Conservation (phyloP, 2,797 vertebrate species). For the Sebastes alutus region DNA sequence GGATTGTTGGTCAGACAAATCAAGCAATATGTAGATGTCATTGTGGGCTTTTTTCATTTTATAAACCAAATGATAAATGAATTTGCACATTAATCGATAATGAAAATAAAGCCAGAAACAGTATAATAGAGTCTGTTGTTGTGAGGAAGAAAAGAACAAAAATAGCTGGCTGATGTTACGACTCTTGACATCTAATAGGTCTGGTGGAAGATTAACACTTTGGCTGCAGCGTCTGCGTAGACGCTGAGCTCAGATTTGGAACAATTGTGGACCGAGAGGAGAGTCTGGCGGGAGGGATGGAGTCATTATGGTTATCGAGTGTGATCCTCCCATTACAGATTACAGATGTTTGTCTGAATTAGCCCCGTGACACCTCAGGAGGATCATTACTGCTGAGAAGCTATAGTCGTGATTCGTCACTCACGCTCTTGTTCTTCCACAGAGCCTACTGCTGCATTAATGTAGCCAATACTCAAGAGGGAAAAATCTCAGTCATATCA, state of each 20-base stretch:
- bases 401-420: slow-evolving; percentile 16
- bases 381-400: slow-evolving; percentile 39
- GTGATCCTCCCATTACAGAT: slow-evolving; percentile 33
- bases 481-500: neutral
- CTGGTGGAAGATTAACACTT: slow-evolving; percentile 4
- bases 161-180: slow-evolving; percentile 5
- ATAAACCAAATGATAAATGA: neutral
- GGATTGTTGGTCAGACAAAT: neutral
- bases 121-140: neutral
- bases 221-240: neutral
- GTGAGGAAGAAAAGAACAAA: neutral
- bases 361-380: slow-evolving; percentile 28
- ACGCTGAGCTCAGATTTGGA: slow-evolving; percentile 33
- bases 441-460: slow-evolving; percentile 5
- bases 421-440: neutral
- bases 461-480: neutral
- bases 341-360: slow-evolving; percentile 55
- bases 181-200: slow-evolving; percentile 16
- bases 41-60: neutral
- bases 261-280: slow-evolving; percentile 4
- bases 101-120: neutral
- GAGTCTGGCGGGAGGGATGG: neutral
- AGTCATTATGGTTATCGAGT: slow-evolving; percentile 34
- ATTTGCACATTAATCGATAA: neutral
- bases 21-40: neutral